A percentile compares a stretch with the other conserved stretches of the same genome.
Conservation (phyloP, 2,888 invertebrate species). For the Caenorhabditis imperialis region DNA sequence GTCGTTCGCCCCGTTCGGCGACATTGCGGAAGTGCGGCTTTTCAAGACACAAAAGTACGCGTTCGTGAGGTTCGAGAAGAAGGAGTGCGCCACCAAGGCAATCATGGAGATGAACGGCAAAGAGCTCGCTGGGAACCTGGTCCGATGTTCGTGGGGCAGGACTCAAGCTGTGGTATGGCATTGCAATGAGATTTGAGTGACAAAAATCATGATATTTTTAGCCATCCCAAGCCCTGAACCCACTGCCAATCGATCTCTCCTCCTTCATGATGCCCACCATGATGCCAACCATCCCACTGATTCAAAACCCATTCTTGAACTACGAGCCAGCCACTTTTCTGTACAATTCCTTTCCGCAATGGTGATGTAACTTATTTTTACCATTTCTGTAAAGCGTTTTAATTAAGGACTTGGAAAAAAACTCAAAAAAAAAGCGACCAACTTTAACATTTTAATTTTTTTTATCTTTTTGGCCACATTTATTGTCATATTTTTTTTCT, state of each 20-base stretch:
- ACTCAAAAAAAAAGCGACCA: background rate
- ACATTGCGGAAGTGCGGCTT: constrained; percentile 95
- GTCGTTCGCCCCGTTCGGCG: constrained; percentile 93
- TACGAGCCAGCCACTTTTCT: constrained; percentile 49
- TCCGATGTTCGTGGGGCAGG: constrained; percentile 76
- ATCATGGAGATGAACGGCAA: constrained; percentile 94
- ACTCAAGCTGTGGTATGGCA: constrained; percentile 56
- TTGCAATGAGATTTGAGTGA: constrained; percentile 4
- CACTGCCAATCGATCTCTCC: constrained; percentile 45
- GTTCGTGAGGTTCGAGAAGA: constrained; percentile 88
- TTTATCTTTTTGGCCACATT: background rate
- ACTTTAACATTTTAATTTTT: no score
- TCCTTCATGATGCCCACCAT: constrained; percentile 41
- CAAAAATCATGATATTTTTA: constrained; percentile 11
- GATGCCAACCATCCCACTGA: constrained; percentile 35
- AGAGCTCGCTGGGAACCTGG: constrained; percentile 69
- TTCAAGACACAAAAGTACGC: constrained; percentile 81
- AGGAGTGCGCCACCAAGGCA: constrained; percentile 97
- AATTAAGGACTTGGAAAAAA: constrained; percentile 5
- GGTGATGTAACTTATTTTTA: constrained; percentile 32
- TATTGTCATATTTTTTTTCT: constrained; percentile 5
- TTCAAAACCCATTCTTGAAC: constrained; percentile 49
- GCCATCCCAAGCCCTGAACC: constrained; percentile 38
- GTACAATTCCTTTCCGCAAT: constrained; percentile 53
- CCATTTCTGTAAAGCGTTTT: background rate